Conservation (phyloP, 2,797 vertebrate species). For the Rhadinocentrus ornatus region DNA sequence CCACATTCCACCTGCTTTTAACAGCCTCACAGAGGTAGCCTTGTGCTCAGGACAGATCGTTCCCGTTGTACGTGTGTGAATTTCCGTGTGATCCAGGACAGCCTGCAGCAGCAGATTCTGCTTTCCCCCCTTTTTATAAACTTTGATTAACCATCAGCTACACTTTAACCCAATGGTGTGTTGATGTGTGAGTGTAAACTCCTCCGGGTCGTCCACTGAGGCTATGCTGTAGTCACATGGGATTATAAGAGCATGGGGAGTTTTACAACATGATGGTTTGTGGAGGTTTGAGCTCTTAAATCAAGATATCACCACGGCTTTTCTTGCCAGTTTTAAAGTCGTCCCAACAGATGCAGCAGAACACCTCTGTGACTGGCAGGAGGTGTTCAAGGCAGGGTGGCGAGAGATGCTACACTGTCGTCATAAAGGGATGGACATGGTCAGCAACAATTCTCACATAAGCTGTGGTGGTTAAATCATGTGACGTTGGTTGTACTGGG, state of each 20-base stretch:
- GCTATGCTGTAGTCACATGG: not conserved
- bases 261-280: not conserved
- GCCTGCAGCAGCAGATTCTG: not conserved
- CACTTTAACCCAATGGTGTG: not conserved
- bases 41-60: conserved; percentile 27
- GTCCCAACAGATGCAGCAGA: conserved; percentile 13
- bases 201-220: not conserved
- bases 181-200: not conserved
- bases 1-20: conserved; percentile 62
- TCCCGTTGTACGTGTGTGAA: not conserved
- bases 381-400: not conserved
- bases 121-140: not conserved
- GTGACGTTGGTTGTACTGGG: too few species aligned
- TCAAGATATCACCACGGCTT: conserved; percentile 27
- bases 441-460: too few species aligned
- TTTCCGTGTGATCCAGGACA: not conserved
- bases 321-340: conserved; percentile 9
- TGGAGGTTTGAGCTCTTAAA: conserved; percentile 11
- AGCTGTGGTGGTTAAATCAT: too few species aligned
- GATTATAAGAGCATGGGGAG: not conserved
- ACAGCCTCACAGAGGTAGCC: conserved; percentile 45
- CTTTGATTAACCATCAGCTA: not conserved
- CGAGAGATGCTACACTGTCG: too few species aligned
- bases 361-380: too few species aligned
- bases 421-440: too few species aligned